These are phyloP conservation scores for Agapornis canus DNA, from an alignment of 2,797 vertebrate species.

Conservation along the genomic window DNA sequence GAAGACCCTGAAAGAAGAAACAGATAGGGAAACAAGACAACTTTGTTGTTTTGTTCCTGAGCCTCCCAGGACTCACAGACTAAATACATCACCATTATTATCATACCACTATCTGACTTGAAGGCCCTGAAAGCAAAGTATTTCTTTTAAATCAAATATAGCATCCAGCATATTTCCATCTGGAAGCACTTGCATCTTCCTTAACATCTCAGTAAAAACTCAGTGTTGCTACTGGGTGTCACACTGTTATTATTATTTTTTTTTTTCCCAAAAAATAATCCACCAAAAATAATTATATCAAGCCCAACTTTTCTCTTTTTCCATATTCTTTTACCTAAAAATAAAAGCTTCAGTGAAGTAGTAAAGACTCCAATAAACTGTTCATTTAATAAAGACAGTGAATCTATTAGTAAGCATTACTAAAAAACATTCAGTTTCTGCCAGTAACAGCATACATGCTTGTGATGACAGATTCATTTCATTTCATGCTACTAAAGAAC, in stretches of 20 bases:
- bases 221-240: background rate
- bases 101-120: background rate
- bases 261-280: background rate
- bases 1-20: background rate
- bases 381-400: background rate
- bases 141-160: background rate
- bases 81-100: background rate
- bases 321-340: background rate
- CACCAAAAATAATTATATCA: background rate
- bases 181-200: background rate
- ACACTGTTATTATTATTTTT: background rate
- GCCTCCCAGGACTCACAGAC: background rate
- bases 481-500: background rate
- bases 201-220: background rate
- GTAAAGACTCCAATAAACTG: background rate
- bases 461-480: background rate
- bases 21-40: background rate
- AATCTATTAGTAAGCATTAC: background rate
- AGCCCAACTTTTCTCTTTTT: background rate
- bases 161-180: accelerated
- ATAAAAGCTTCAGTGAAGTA: background rate
- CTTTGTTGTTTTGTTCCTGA: background rate
- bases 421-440: background rate
- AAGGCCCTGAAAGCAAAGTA: background rate
- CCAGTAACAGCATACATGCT: accelerated